Conservation (phyloP, 2,797 vertebrate genomes). For the Trematomus bernacchii region DNA sequence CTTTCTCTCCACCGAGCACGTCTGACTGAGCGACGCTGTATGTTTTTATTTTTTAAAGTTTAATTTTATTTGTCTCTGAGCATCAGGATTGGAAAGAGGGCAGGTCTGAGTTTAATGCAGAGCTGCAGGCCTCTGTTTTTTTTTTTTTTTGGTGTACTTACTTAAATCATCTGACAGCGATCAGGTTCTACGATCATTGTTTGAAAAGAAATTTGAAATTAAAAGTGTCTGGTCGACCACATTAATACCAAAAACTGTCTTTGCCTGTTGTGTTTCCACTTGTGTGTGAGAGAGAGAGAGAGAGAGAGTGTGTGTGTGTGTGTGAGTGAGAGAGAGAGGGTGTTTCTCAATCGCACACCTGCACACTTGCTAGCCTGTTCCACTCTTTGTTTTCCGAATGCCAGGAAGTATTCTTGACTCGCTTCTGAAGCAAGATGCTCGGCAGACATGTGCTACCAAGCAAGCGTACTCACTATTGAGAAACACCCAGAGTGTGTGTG, state of each 20-base stretch:
- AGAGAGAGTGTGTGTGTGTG: too few relatives aligned
- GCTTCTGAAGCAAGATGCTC: too few relatives aligned
- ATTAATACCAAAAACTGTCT: slow-evolving; percentile 70
- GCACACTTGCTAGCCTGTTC: too few relatives aligned
- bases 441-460: too few relatives aligned
- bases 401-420: too few relatives aligned
- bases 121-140: slow-evolving; percentile 45
- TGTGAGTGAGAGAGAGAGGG: too few relatives aligned
- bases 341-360: too few relatives aligned
- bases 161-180: slow-evolving; percentile 70
- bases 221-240: slow-evolving; percentile 81
- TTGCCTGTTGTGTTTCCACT: slow-evolving; percentile 35
- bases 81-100: slow-evolving; percentile 59
- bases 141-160: slow-evolving; percentile 58
- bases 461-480: too few relatives aligned
- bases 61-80: slow-evolving; percentile 64
- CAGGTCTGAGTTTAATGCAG: slow-evolving; percentile 51
- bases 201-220: slow-evolving; percentile 67
- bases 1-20: slow-evolving; percentile 56
- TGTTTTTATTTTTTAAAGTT: slow-evolving; percentile 45
- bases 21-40: slow-evolving; percentile 66
- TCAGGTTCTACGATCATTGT: slow-evolving; percentile 76
- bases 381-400: too few relatives aligned
- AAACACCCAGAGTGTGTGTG: too few relatives aligned
- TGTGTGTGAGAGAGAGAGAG: not conserved